Percentiles rank a stretch among this genome's conserved stretches.
These are phyloP conservation scores for Odontamblyopus rebecca DNA, from an alignment of 2,797 vertebrate genomes.

Conservation along the genomic window DNA sequence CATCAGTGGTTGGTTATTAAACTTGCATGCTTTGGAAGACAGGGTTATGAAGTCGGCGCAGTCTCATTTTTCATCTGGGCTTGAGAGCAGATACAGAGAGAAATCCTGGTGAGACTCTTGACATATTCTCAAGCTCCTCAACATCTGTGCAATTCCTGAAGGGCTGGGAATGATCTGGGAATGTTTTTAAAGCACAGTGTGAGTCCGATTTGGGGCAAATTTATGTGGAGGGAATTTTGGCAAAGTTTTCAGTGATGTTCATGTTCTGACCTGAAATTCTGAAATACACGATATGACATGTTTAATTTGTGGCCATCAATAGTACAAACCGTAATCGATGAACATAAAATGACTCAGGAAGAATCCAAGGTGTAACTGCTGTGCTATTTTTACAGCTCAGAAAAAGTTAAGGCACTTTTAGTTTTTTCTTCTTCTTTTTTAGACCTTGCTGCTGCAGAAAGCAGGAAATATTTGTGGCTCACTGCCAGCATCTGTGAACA, in stretches of 20 bases:
- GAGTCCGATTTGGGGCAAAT: conserved; percentile 13
- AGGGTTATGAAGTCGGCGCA: conserved; percentile 43
- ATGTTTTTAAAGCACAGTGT: conserved; percentile 10
- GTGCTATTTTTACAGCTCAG: conserved; percentile 23
- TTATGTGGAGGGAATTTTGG: conserved; percentile 4
- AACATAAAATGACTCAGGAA: not conserved
- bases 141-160: conserved; percentile 23
- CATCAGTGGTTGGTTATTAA: conserved; percentile 40
- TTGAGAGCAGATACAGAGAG: conserved; percentile 43
- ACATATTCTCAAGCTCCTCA: conserved; percentile 18
- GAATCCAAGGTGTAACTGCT: not conserved
- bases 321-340: not conserved
- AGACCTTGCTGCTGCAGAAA: conserved; percentile 40
- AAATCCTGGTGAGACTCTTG: conserved; percentile 22
- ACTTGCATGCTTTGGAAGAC: conserved; percentile 36
- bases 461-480: conserved; percentile 59
- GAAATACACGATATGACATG: conserved; percentile 18
- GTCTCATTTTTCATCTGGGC: conserved; percentile 41
- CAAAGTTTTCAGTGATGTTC: conserved; percentile 13
- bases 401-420: conserved; percentile 50
- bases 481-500: conserved; percentile 52
- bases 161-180: conserved; percentile 7
- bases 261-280: conserved; percentile 27
- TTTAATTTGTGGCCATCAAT: not conserved
- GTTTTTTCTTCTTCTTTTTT: not conserved